Evolutionary conservation across 2,113 vertebrate genomes (phyloP).

Genomic region (Myxocyprinus asiaticus): DNA sequence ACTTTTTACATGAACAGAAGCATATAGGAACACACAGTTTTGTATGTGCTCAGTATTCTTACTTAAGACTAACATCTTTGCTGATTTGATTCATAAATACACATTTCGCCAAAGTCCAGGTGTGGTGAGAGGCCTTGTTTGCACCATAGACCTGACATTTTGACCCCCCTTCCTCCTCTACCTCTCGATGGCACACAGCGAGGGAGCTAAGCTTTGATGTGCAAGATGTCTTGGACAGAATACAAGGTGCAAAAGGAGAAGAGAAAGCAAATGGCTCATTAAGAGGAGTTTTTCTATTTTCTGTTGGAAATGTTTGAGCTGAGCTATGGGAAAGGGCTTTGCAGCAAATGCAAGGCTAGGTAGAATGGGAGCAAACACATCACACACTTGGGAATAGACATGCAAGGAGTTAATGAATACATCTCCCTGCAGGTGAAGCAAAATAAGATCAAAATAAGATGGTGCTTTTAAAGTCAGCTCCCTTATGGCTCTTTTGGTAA

Average conservation of each 20-base stretch:
- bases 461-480: slow-evolving; percentile 21
- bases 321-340: slow-evolving; percentile 23
- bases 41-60: no score
- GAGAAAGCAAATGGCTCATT: slow-evolving; percentile 52
- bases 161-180: no score
- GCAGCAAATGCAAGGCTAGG: slow-evolving; percentile 32
- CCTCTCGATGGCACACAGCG: slow-evolving; percentile 4
- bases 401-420: slow-evolving; percentile 31
- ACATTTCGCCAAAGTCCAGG: slow-evolving; percentile 35
- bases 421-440: slow-evolving; percentile 45
- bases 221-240: slow-evolving; percentile 62
- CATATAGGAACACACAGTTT: no score
- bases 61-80: not conserved
- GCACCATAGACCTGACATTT: slow-evolving; percentile 54
- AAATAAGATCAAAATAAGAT: slow-evolving; percentile 40
- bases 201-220: slow-evolving; percentile 63
- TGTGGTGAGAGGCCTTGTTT: slow-evolving; percentile 54
- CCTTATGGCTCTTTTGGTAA: slow-evolving; percentile 34
- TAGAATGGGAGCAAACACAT: slow-evolving; percentile 36
- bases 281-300: slow-evolving; percentile 56
- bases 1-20: not conserved
- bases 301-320: slow-evolving; percentile 51
- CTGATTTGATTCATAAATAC: not conserved
- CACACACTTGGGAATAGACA: slow-evolving; percentile 37
- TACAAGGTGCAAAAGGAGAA: slow-evolving; percentile 38